Evolutionary conservation across 1,140 invertebrate species (phyloP), one percentile per base, ranked within the genome.

Genomic region (Trichonephila clavata): DNA sequence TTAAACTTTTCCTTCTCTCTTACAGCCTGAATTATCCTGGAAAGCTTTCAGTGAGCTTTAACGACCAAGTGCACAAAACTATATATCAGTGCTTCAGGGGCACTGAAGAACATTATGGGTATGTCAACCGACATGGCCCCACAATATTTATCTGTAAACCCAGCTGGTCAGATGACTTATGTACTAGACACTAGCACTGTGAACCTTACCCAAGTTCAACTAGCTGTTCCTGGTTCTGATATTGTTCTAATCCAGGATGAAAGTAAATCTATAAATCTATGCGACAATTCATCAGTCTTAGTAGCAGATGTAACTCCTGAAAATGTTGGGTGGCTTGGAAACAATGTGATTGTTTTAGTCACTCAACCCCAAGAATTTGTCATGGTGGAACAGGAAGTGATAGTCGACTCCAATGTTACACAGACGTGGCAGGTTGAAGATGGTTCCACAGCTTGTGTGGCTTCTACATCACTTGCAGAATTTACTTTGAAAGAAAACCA

Each of bases 61-160:
- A 27, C 2, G 16, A 50, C 50, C 7, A 50, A 13, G 7, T 7
- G 14, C 14, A 32, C 18, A 77, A 32, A 77, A 39, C 27, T 68
- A 21, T 39, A 21, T 7, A 14, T 3, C 59, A 39, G 86, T 39
- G 59, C 60, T 21, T 63, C 10, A 27, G 27, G 32, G 39, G 86
- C 60, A 87, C 39, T 57, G 86, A 39, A 87, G 10, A 43, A 39
- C 43, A 93, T 83, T 89, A 93, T 93, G 93, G 93, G 93, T 68
- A 93, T 93, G 93, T 93, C 93, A 83, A 93, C 71, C 60, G 93
- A 93, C 86, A 93, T 93, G 93, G 77, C 93, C 65, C 93, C 93
- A 50, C 81, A 77, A 59, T 93, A 88, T 84, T 27, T 93, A 65
- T 68, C 93, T 14, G 32, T 93, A 21, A 93, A 93, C 60, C 80